These are phyloP conservation scores for Cariama cristata DNA, from an alignment of 2,113 vertebrate species.

Conservation along the genomic window DNA sequence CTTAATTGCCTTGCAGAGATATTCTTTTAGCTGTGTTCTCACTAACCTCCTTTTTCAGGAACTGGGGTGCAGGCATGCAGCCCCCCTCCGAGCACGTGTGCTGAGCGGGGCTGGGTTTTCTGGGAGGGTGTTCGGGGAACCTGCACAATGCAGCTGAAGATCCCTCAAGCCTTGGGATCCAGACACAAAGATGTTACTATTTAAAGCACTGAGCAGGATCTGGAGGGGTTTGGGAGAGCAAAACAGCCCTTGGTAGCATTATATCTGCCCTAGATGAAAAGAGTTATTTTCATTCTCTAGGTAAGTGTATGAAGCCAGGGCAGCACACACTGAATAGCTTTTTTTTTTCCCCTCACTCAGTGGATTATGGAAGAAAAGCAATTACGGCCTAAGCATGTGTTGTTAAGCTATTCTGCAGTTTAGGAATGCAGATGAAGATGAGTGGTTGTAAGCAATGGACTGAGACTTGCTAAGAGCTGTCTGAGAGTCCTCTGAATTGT, in stretches of 20 bases:
- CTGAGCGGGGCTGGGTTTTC: background rate
- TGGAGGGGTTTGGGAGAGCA: background rate
- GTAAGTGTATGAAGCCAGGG: background rate
- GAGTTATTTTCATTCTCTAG: background rate
- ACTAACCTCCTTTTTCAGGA: background rate
- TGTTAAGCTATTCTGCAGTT: background rate
- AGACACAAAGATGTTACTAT: background rate
- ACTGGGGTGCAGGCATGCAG: background rate
- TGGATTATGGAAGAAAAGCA: background rate
- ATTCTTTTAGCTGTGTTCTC: background rate
- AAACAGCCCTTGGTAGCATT: background rate
- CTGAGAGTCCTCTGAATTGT: background rate
- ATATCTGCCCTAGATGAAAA: background rate
- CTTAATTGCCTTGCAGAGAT: background rate
- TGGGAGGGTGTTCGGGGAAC: background rate
- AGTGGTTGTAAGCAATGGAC: background rate
- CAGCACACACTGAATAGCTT: background rate
- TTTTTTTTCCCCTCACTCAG: too few relatives aligned
- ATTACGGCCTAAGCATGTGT: background rate
- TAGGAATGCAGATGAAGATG: background rate
- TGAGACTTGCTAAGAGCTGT: background rate
- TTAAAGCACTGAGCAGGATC: background rate
- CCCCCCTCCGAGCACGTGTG: background rate
- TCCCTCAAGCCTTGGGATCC: background rate
- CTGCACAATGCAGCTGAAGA: accelerated